Evolutionary conservation across 2,797 vertebrate genomes (phyloP), one percentile per base, ranked within the genome.

Genomic region (Denticeps clupeoides): DNA sequence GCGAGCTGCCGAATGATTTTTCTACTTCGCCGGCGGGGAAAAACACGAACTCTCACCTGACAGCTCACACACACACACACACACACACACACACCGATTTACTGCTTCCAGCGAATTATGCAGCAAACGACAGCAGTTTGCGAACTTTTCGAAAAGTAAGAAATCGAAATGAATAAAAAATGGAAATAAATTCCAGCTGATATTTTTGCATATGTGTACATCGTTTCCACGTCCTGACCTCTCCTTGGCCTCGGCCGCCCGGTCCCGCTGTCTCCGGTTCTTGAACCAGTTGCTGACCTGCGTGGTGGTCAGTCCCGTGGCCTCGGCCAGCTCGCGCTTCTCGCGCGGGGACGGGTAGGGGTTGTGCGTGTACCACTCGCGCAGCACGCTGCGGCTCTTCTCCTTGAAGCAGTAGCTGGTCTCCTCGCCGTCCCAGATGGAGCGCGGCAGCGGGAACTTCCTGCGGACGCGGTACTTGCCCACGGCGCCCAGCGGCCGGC

Each of bases 351-450:
- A 85, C 2, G 85, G 87, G 49, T 85, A 91, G 0, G 82, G 82
- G 51, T 89, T 88, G 74, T 94, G 91, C 18, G 89, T 91, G 66
- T 94, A 94, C 91, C 91, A 94, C 65, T 93, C 90, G 37, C 91
- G 82, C 24, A 94, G 77, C 19, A 94, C 86, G 75, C 89, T 91
- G 69, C 92, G 73, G 59, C 87, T 90, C 77, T 95, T 95, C 59
- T 97, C 91, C 78, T 95, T 97, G 75, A 97, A 97, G 82, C 92
- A 97, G 72, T 95, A 97, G 75, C 92, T 97, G 4, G 91, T 94
- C 72, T 94, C 91, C 61, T 93, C 90, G 49, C 90, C 90, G 78
- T 93, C 91, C 90, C 90, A 94, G 74, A 93, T 93, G 49, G 90
- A 91, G 53, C 91, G 84, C 41, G 90, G 91, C 68, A 94, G 64